Evolutionary conservation across 35 echinoderm and acorn worm genomes (phyloP).

Genomic region (Ptychodera flava): DNA sequence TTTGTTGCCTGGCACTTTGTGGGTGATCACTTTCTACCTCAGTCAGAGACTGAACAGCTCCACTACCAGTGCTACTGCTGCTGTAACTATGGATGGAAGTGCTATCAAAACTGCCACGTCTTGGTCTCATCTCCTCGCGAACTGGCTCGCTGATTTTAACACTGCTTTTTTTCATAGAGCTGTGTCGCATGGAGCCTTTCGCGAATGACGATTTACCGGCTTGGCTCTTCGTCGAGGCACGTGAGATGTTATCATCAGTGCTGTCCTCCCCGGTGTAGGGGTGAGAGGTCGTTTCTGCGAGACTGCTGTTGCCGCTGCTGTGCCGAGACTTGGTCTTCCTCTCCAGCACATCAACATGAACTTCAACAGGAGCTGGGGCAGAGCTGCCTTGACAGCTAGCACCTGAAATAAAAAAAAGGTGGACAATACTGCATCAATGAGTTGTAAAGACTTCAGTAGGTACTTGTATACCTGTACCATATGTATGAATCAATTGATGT

Average conservation of each 20-base stretch:
- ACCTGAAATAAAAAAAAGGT: constrained; percentile 10
- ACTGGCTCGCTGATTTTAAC: constrained; percentile 73
- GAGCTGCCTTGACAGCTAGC: constrained; percentile 1
- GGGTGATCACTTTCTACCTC: neutral
- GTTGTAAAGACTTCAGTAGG: neutral
- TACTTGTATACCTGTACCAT: neutral
- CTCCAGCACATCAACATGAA: constrained; percentile 76
- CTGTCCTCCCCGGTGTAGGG: constrained; percentile 9
- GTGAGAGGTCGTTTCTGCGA: constrained; percentile 41
- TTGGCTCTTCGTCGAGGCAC: constrained; percentile 5
- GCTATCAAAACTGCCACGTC: neutral
- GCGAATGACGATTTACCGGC: neutral
- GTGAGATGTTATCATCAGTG: neutral
- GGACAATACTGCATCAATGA: neutral
- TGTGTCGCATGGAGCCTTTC: constrained; percentile 26
- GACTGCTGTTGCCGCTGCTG: constrained; percentile 73
- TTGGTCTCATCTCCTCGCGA: constrained; percentile 10
- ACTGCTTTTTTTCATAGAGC: constrained; percentile 51
- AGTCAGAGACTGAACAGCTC: neutral
- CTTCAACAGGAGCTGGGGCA: constrained; percentile 50
- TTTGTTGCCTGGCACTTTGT: neutral
- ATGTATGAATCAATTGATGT: neutral
- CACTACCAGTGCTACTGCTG: neutral
- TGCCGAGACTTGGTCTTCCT: constrained; percentile 55
- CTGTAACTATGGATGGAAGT: neutral